Base-by-base conservation (phyloP, 2,888 invertebrate genomes). In the Toxonevra muliebris region DNA sequence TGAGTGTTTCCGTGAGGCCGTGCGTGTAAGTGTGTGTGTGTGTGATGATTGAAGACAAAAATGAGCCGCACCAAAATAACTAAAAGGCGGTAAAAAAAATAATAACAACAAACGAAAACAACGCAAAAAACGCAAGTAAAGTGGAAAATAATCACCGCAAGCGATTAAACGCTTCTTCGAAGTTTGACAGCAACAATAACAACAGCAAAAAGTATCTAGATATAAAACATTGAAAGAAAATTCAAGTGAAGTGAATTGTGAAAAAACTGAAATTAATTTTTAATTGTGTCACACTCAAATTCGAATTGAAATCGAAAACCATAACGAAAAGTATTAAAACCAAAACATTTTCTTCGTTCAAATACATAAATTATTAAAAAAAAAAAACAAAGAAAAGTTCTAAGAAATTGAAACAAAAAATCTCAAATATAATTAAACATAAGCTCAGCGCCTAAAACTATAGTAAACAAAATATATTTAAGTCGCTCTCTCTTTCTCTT, bases 161-260 rank as follows among this genome's bases (percentile, higher is more conserved):
- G 76, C 76, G 75, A 75, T 73, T 69, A 73, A 73, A 75, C 68
- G 68, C 65, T 70, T 71, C 71, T 68, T 67, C 71, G 66, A 71
- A 66, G 59, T 42, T 40, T 13, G 50, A 67, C 50, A 61, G 53
- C 64, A 50, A 63, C 50, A 61, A 60, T 61, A 50, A 63, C 62
- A 70, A 66, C 61, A 66, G 65, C 52, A 60, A 65, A 71, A 72
- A 71, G 67, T 68, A 72, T 69, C 70, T 62, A 30, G 71, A 69
- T 50, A 30, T 30, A 30, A 30, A 30, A 30, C 7, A 30, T 30
- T 30, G 30, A 30, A 7, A 30, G 30, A 59, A n/a, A 17, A 68
- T 61, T 70, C 65, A 68, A 64, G 67, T 65, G 75, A 71, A 57
- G 71, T 71, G 55, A 66, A 66, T 72, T 73, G 68, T 54, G 62